Conservation (phyloP, 2,113 vertebrate genomes). For the Epinephelus lanceolatus region DNA sequence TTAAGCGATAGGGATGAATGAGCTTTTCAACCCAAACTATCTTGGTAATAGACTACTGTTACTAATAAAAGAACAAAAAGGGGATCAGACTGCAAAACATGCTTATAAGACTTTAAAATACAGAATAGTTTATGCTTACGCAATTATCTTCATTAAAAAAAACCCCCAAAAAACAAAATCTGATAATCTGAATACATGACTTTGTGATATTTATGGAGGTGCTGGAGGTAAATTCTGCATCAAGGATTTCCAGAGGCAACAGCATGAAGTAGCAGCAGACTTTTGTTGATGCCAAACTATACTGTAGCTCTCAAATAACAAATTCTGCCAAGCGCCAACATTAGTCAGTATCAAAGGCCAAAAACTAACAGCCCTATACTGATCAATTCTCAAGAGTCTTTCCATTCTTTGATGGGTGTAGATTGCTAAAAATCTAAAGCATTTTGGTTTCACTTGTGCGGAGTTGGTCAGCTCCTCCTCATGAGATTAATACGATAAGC, state of each 20-base stretch:
- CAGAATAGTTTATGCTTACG: neutral
- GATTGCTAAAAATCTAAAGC: neutral
- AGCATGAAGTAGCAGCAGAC: neutral
- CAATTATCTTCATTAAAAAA: neutral
- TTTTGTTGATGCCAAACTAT: neutral
- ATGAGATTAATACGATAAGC: slow-evolving; percentile 17
- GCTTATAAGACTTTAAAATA: neutral
- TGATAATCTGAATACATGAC: neutral
- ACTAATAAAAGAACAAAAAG: neutral
- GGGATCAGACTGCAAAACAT: neutral
- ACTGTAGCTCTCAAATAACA: neutral
- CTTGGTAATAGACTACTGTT: neutral
- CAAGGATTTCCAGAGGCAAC: slow-evolving; percentile 13
- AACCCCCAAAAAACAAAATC: no score
- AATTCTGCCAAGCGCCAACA: neutral
- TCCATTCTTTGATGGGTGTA: neutral
- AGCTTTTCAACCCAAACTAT: neutral
- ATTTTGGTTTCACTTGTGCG: neutral
- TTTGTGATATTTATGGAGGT: neutral
- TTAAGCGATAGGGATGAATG: neutral
- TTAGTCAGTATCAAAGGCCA: neutral
- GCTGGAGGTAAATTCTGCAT: slow-evolving; percentile 1
- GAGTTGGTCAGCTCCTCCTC: slow-evolving; percentile 14
- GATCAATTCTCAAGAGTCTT: slow-evolving; percentile 1
- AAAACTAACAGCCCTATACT: neutral